Conservation (phyloP, 2,113 vertebrate species). For the Oreotrochilus melanogaster region DNA sequence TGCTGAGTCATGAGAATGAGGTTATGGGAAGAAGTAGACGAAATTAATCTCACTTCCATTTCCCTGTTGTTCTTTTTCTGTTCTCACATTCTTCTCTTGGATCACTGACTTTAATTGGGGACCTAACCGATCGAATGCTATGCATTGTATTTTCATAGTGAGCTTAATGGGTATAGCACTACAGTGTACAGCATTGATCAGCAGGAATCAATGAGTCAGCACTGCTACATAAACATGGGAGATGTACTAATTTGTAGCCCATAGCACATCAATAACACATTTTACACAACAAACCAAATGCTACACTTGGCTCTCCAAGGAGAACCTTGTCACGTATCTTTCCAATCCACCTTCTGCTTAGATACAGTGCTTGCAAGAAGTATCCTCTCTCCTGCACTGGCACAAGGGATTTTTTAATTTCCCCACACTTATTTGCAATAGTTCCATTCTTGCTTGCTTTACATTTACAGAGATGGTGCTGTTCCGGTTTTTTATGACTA, state of each 20-base stretch:
- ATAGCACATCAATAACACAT: not conserved
- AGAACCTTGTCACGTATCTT: not conserved
- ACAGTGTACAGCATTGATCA: not conserved
- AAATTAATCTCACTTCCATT: constrained; percentile 8
- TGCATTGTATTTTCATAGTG: not conserved
- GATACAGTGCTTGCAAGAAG: not conserved
- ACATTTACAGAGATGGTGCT: not conserved
- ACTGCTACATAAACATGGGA: not conserved
- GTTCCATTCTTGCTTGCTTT: not conserved
- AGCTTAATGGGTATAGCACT: not conserved
- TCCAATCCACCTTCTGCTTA: not conserved
- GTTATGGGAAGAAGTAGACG: not conserved
- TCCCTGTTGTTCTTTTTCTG: not conserved
- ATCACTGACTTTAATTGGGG: constrained; percentile 18
- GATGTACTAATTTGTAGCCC: not conserved
- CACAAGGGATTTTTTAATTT: not conserved
- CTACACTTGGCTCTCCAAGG: not conserved
- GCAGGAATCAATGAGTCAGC: constrained; percentile 8
- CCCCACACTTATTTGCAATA: not conserved
- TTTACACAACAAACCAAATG: not conserved
- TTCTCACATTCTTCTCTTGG: not conserved
- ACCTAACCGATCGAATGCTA: not conserved
- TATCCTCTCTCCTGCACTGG: not conserved
- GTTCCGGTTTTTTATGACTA: not conserved
- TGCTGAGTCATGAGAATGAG: not conserved